Evolutionary conservation across 2,797 vertebrate species (phyloP).

Genomic region (Cetoscarus ocellatus): DNA sequence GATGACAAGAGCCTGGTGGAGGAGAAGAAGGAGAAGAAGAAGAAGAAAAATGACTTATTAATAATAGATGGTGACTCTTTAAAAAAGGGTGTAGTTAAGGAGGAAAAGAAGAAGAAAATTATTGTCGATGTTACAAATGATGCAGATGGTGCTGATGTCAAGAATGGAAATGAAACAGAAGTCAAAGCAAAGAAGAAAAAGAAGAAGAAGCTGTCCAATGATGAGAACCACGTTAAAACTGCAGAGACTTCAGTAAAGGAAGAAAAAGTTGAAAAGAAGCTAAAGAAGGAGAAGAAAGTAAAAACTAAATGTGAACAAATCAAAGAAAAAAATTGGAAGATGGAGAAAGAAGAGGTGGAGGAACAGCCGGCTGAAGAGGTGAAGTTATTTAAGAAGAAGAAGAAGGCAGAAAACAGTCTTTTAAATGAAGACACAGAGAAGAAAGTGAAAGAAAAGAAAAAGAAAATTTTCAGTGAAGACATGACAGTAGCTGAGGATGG

Average conservation of each 20-base stretch:
- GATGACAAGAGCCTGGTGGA: not conserved
- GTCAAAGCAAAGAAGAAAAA: conserved; percentile 49
- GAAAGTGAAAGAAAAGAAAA: conserved; percentile 30
- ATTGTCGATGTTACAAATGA: conserved; percentile 10
- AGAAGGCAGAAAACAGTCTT: conserved; percentile 33
- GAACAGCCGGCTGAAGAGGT: not conserved
- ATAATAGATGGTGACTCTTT: not conserved
- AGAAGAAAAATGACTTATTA: conserved; percentile 5
- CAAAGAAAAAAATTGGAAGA: conserved; percentile 8
- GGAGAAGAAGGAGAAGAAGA: conserved; percentile 42
- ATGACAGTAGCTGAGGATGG: not conserved
- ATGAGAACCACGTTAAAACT: conserved; percentile 10
- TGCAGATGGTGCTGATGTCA: not conserved
- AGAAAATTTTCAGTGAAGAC: conserved; percentile 26
- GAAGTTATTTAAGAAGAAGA: conserved; percentile 26
- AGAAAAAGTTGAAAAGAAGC: conserved; percentile 13
- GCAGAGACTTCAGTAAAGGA: not conserved
- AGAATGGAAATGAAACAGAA: conserved; percentile 1
- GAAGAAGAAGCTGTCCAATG: conserved; percentile 1
- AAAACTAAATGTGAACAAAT: conserved; percentile 36
- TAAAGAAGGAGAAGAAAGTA: conserved; percentile 33
- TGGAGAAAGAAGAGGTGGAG: conserved; percentile 17
- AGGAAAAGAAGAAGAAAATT: conserved; percentile 49
- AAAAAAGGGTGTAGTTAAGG: conserved; percentile 17
- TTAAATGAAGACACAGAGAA: conserved; percentile 14